Conservation (phyloP, 2,888 invertebrate species). For the Pterostichus madidus region DNA sequence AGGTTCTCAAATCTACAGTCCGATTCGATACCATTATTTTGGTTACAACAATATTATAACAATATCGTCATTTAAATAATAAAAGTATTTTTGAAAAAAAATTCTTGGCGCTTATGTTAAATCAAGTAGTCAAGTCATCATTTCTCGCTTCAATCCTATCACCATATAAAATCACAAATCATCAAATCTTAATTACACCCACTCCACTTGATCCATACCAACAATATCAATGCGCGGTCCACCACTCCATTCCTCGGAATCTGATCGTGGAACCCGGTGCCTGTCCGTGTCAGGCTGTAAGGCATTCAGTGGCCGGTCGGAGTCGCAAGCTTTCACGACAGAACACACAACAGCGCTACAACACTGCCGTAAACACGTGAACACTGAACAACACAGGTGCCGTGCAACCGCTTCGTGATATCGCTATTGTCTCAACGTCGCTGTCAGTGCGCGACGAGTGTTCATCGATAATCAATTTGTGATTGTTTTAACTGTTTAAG, state of each 20-base stretch:
- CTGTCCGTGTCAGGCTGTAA: conserved; percentile 57
- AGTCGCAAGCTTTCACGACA: conserved; percentile 41
- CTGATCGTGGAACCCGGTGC: conserved; percentile 48
- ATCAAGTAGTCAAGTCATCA: too few species aligned
- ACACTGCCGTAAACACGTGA: conserved; percentile 2
- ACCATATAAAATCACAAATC: background rate
- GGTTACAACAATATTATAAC: too few species aligned
- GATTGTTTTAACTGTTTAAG: conserved; percentile 22
- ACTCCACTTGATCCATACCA: background rate
- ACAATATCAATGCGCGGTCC: conserved; percentile 29
- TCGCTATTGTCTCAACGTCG: background rate
- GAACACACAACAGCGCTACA: background rate
- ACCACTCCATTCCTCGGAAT: conserved; percentile 51
- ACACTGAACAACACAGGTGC: conserved; percentile 10
- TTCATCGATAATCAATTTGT: conserved; percentile 10
- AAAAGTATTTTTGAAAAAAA: too few species aligned
- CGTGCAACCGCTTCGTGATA: conserved; percentile 5
- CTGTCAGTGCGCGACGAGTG: background rate
- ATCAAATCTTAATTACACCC: background rate
- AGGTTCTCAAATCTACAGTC: too few species aligned
- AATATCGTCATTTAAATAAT: too few species aligned
- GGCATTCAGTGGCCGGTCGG: conserved; percentile 37
- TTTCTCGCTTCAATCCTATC: background rate
- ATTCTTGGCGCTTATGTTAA: too few species aligned
- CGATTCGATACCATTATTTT: too few species aligned